Evolutionary conservation across 2,888 invertebrate species (phyloP), one percentile per base, ranked within the genome.

Genomic region (Hofmannophila pseudospretella): DNA sequence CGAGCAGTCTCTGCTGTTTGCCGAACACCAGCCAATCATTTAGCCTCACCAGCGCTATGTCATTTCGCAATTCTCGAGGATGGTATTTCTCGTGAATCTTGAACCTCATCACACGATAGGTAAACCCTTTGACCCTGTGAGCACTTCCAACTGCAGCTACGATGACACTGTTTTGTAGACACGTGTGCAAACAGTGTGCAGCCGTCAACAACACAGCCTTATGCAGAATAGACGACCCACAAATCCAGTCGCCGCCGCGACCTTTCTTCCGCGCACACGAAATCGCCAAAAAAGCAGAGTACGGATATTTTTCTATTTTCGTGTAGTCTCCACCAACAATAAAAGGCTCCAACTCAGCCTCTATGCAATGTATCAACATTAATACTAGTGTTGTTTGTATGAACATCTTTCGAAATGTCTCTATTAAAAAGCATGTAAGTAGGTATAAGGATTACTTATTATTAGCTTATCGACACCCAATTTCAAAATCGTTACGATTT

Each of bases 211-310:
- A 32, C 7, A 67, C 36, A 2, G 36, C 39, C 38, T 67, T 62
- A 35, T 61, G 67, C 2, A 67, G 4, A 19, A 67, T 54, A 0
- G 69, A 67, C 0, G 58, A 44, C 0, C 67, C 67, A 34, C 69
- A 69, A 11, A 49, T 34, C 23, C 31, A 56, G 3, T 26, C 1
- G 1, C 2, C n/a, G 3, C 5, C 5, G 9, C 9, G 10, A 5
- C 8, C 8, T 25, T 8, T 8, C n/a, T 13, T 20, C 3, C 1
- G 8, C 20, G 8, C 10, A 0, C 16, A 32, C 1, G 4, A n/a
- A n/a, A 56, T 34, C 4, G 27, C 27, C 10, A 62, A 14, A 32
- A 48, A 56, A 3, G 47, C 59, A 0, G 61, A 53, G 41, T 65
- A n/a, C 52, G n/a, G 60, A 30, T 44, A 61, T 0, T 53, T 14